Base-by-base conservation (phyloP, 92 coral and sea anemone species). In the Siderastrea radians region DNA sequence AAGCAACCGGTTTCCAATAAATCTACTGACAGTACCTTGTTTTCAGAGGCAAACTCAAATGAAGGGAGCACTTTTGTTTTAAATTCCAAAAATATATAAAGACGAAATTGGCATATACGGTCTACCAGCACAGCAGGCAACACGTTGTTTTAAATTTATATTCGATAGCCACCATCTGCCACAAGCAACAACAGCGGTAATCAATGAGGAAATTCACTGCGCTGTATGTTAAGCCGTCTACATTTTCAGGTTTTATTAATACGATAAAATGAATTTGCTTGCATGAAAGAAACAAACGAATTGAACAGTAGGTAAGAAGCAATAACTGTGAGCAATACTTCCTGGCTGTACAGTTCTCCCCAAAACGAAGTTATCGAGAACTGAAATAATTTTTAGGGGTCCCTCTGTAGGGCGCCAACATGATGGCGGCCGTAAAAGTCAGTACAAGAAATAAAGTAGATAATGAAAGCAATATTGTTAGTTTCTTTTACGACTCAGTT, bases 181-280 rank as follows among this genome's bases (percentile, higher is more conserved):
- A 82, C 86, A 82, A 82, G 78, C 58, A 82, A 69, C 68, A 82
- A 70, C 53, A 10, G 57, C 52, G 61, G 57, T 44, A 46, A 15
- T 74, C 63, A 3, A 14, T 11, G 38, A 52, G 16, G 7, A 74
- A 74, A 49, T 11, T 49, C 13, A 58, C 38, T 26, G 62, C 62
- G 10, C 62, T 10, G 62, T 58, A 10, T 12, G 13, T 10, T 14
- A 58, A 0, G 15, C 10, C 62, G 15, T 58, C 62, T 58, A 1
- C 10, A 0, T 58, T 58, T 7, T 58, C 3, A 58, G 62, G 62
- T 58, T 26, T 26, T 57, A 7, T 13, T 57, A 57, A 57, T 57
- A 7, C 13, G 9, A 7, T 57, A 13, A 57, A 7, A 7, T 7
- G 13, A 57, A 0, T 57, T 57, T 57, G 61, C 61, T 57, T 57